Percentiles rank a stretch among this genome's conserved stretches.
Conservation (phyloP, 2,797 vertebrate genomes). For the Geotrypetes seraphini region DNA sequence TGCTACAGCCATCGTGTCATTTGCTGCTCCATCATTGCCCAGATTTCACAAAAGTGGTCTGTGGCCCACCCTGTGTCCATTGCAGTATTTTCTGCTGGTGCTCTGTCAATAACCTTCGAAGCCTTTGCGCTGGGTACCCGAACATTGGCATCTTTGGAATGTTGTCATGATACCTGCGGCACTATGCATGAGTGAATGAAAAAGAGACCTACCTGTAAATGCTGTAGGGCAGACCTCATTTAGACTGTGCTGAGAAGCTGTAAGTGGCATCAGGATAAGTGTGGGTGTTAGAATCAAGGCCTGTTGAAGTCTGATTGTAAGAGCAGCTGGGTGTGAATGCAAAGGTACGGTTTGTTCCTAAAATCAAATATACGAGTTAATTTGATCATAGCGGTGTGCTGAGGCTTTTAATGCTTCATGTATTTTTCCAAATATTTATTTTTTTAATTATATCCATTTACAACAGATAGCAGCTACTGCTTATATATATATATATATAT, state of each 20-base stretch:
- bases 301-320: neutral
- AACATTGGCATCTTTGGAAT: constrained; percentile 60
- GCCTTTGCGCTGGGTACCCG: constrained; percentile 18
- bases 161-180: constrained; percentile 88
- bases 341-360: neutral
- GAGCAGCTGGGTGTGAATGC: rapidly evolving
- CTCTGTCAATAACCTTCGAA: constrained; percentile 20
- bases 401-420: constrained; percentile 8
- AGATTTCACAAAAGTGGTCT: constrained; percentile 6
- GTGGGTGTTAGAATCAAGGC: constrained; percentile 9
- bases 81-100: constrained; percentile 5
- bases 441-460: constrained; percentile 31
- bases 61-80: constrained; percentile 29
- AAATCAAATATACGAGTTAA: constrained; percentile 1
- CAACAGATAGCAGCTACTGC: constrained; percentile 21
- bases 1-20: no score
- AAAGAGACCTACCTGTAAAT: constrained; percentile 87
- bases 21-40: no score
- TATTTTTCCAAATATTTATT: constrained; percentile 32
- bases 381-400: neutral
- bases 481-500: rapidly evolving
- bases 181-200: constrained; percentile 92
- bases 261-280: constrained; percentile 17
- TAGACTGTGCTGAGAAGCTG: constrained; percentile 44
- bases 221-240: constrained; percentile 52